These are phyloP conservation scores for Scelioninae gen. 2 DNA, from an alignment of 2,888 invertebrate species.

Conservation along the genomic window DNA sequence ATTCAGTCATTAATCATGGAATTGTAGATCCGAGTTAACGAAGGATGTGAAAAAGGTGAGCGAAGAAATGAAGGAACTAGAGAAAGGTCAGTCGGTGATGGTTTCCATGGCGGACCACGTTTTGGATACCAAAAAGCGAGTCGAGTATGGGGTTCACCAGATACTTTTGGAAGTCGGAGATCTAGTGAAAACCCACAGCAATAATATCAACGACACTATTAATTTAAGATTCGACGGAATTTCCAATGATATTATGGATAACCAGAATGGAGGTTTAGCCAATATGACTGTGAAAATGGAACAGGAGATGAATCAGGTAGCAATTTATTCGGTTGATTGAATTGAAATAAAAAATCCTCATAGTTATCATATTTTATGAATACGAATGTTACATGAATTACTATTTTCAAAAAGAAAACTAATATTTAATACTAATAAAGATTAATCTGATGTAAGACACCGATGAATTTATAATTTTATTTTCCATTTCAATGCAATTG, in stretches of 20 bases:
- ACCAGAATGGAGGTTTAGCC: conserved; percentile 83
- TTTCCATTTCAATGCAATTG: too few species aligned
- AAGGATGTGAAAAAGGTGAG: conserved; percentile 67
- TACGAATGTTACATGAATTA: too few species aligned
- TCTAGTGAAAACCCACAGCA: conserved; percentile 81
- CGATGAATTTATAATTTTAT: too few species aligned
- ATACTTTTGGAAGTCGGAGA: conserved; percentile 86
- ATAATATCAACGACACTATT: conserved; percentile 81
- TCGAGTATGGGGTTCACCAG: conserved; percentile 90
- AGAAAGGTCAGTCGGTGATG: conserved; percentile 86
- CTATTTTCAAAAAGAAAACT: too few species aligned
- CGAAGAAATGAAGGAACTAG: conserved; percentile 76
- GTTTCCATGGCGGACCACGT: conserved; percentile 90
- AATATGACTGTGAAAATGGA: conserved; percentile 88
- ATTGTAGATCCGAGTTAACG: conserved; percentile 67
- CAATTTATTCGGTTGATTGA: too few species aligned
- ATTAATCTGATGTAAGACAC: too few species aligned
- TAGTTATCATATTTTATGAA: too few species aligned
- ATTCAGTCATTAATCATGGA: background rate
- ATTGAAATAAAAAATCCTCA: too few species aligned
- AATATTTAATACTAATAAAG: too few species aligned
- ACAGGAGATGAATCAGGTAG: conserved; percentile 85
- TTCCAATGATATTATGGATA: conserved; percentile 82
- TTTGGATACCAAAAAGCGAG: conserved; percentile 87
- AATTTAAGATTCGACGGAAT: conserved; percentile 83